Percentiles rank a stretch among this genome's conserved stretches.
These are phyloP conservation scores for Probosciger aterrimus DNA, from an alignment of 2,113 vertebrate species.

Conservation along the genomic window DNA sequence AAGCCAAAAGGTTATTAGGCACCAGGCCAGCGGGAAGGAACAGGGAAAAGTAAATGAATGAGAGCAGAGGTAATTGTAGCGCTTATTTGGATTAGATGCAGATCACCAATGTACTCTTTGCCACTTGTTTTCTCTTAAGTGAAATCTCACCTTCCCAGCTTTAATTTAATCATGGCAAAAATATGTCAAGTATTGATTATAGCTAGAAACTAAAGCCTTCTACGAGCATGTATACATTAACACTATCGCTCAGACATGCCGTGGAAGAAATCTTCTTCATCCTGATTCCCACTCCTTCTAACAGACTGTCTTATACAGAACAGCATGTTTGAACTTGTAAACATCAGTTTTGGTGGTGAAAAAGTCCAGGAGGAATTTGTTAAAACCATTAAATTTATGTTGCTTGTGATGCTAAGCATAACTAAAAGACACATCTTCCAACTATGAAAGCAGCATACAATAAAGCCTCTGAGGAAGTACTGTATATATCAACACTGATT, in stretches of 20 bases:
- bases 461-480: neutral
- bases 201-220: neutral
- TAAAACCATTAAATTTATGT: constrained; percentile 1
- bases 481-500: neutral
- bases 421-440: neutral
- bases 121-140: neutral
- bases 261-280: constrained; percentile 28
- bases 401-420: neutral
- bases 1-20: neutral
- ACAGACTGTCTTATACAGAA: neutral
- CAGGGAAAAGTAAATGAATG: neutral
- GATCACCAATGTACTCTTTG: neutral
- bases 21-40: neutral
- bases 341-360: constrained; percentile 19
- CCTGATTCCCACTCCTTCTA: neutral
- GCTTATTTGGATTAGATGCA: constrained; percentile 39
- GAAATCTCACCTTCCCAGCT: constrained; percentile 2
- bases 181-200: constrained; percentile 41
- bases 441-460: neutral
- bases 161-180: constrained; percentile 31
- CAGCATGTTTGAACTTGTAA: constrained; percentile 4
- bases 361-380: constrained; percentile 28
- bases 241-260: neutral
- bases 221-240: constrained; percentile 18
- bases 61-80: neutral